These are phyloP conservation scores for Paragorgia papillata DNA, from an alignment of 92 coral and sea anemone genomes.

Conservation along the genomic window DNA sequence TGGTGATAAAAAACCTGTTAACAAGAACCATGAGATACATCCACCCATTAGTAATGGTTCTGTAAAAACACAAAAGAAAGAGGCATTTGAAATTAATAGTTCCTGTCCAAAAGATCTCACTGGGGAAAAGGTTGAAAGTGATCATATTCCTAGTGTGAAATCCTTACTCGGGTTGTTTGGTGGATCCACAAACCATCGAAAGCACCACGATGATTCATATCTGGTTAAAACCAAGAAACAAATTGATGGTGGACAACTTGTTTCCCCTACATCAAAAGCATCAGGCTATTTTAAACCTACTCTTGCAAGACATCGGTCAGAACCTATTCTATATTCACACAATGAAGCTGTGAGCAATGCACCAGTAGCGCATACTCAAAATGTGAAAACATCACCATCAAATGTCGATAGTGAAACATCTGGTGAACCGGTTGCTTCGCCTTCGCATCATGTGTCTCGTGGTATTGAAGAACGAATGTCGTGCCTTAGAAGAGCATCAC, in stretches of 20 bases:
- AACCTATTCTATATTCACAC: background rate
- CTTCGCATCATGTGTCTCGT: conserved; percentile 26
- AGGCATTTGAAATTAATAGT: background rate
- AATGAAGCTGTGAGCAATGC: background rate
- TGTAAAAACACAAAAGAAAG: background rate
- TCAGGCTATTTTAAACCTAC: background rate
- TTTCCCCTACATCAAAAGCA: background rate
- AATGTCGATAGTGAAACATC: background rate
- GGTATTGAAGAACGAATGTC: conserved; percentile 36
- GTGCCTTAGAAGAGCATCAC: conserved; percentile 11
- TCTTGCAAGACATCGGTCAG: background rate
- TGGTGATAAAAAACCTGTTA: background rate
- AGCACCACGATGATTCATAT: background rate
- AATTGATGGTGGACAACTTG: background rate
- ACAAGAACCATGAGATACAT: background rate
- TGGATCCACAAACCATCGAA: conserved; percentile 7
- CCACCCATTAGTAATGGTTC: background rate
- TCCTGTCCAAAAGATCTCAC: background rate
- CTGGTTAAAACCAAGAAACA: background rate
- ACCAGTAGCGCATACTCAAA: background rate
- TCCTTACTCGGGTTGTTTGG: conserved; percentile 43
- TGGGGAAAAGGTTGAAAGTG: background rate
- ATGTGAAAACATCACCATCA: background rate
- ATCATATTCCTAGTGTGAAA: conserved; percentile 41
- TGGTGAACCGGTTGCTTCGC: background rate